Conservation (phyloP, 2,888 invertebrate genomes). For the Lycocerus yunnanus region DNA sequence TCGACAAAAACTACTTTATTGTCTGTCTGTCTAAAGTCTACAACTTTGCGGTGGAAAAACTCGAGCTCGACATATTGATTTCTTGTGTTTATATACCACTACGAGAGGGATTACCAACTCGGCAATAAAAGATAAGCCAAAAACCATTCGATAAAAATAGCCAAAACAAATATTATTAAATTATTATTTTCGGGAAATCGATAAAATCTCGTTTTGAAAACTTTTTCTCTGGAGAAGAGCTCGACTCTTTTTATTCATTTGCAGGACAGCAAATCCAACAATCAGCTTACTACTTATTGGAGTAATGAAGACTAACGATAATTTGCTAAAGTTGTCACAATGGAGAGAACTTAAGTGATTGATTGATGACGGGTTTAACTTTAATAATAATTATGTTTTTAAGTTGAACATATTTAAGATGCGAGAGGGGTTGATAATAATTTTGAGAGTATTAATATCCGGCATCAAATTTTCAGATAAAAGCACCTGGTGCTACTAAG, state of each 20-base stretch:
- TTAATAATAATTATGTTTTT: constrained; percentile 17
- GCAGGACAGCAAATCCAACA: neutral
- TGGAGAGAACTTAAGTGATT: constrained; percentile 14
- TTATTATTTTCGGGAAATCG: neutral
- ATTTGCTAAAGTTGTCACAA: neutral
- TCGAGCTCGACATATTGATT: constrained; percentile 11
- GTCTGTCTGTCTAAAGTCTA: constrained; percentile 14
- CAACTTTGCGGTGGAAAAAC: constrained; percentile 2
- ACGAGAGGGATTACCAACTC: constrained; percentile 6
- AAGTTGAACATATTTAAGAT: constrained; percentile 12
- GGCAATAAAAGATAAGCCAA: neutral
- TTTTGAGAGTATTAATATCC: constrained; percentile 18
- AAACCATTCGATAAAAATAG: neutral
- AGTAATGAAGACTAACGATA: neutral
- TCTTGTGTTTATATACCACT: neutral
- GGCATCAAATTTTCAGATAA: constrained; percentile 10
- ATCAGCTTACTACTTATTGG: neutral
- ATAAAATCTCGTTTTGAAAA: neutral
- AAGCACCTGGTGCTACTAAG: constrained; percentile 5
- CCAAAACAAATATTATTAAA: neutral
- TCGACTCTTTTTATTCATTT: neutral
- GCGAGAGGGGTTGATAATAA: constrained; percentile 11
- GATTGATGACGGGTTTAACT: constrained; percentile 11
- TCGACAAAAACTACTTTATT: constrained; percentile 22
- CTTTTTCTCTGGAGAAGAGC: neutral